Conservation (phyloP, 2,888 invertebrate species). For the Mythimna pallens region DNA sequence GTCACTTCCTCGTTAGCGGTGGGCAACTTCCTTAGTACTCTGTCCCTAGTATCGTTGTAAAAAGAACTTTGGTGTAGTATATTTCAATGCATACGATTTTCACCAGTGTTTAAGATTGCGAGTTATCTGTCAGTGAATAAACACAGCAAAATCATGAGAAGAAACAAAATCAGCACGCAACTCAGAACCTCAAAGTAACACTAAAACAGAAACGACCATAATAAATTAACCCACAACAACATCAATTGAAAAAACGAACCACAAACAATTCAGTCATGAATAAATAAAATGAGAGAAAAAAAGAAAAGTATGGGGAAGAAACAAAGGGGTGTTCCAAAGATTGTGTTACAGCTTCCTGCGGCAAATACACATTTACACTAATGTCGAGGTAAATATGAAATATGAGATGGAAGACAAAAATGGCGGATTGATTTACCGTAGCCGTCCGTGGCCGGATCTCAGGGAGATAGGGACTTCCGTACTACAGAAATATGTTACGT, state of each 20-base stretch:
- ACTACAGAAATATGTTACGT: conserved; percentile 57
- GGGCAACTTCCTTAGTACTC: not conserved
- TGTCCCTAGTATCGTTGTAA: not conserved
- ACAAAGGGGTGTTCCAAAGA: conserved; percentile 65
- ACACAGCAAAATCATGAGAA: not conserved
- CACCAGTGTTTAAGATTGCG: not conserved
- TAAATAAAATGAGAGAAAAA: conserved; percentile 59
- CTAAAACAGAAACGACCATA: conserved; percentile 13
- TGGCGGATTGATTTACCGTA: conserved; percentile 81
- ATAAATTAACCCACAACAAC: conserved; percentile 53
- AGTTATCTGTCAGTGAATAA: not conserved
- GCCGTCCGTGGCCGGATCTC: conserved; percentile 74
- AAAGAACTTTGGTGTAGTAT: not conserved
- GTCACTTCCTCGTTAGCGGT: too few relatives aligned
- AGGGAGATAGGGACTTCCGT: conserved; percentile 68
- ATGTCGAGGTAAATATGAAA: conserved; percentile 80
- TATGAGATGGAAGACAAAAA: conserved; percentile 75
- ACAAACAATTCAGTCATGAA: conserved; percentile 66
- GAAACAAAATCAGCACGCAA: not conserved
- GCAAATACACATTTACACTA: conserved; percentile 78
- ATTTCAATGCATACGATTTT: too few relatives aligned
- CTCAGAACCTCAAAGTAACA: conserved; percentile 15
- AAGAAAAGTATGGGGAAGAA: conserved; percentile 62
- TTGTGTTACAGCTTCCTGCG: conserved; percentile 70
- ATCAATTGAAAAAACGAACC: conserved; percentile 64